phyloP scores from a whole-genome alignment of 2,797 vertebrate genomes.

The Enteromius afrohamiltoni region DNA sequence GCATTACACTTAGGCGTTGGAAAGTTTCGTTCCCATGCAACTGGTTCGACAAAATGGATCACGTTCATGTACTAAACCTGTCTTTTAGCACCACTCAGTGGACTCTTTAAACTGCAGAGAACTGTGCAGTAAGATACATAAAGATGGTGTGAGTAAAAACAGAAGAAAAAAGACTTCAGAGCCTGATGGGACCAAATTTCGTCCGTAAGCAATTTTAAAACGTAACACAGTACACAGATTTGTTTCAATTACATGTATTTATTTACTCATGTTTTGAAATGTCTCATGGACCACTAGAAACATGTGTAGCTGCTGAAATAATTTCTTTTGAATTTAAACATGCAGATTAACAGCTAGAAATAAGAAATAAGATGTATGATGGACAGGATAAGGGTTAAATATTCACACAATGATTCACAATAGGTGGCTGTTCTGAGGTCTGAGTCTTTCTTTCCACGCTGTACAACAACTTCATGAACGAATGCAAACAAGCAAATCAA shows the following conservation, averaged over 20 bases:
- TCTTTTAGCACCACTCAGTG: no score
- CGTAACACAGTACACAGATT: no score
- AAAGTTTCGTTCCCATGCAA: no score
- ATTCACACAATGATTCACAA: not conserved
- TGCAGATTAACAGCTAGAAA: not conserved
- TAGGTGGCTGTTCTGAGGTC: slow-evolving; percentile 23
- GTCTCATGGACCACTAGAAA: not conserved
- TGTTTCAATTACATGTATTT: not conserved
- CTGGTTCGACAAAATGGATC: no score
- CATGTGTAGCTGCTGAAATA: not conserved
- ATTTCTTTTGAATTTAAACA: not conserved
- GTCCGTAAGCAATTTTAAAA: no score
- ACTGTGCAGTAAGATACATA: no score
- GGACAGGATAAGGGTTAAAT: not conserved
- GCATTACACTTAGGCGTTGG: no score
- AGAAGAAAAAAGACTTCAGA: no score
- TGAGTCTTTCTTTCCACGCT: slow-evolving; percentile 62
- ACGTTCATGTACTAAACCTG: no score
- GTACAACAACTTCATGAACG: slow-evolving; percentile 62
- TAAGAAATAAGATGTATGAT: not conserved
- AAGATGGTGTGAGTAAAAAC: no score
- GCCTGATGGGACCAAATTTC: no score
- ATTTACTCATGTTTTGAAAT: not conserved
- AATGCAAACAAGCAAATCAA: slow-evolving; percentile 73
- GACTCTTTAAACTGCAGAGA: no score